Evolutionary conservation across 1,140 invertebrate genomes (phyloP), one percentile per base, ranked within the genome.

Genomic region (Drosophila nannoptera): DNA sequence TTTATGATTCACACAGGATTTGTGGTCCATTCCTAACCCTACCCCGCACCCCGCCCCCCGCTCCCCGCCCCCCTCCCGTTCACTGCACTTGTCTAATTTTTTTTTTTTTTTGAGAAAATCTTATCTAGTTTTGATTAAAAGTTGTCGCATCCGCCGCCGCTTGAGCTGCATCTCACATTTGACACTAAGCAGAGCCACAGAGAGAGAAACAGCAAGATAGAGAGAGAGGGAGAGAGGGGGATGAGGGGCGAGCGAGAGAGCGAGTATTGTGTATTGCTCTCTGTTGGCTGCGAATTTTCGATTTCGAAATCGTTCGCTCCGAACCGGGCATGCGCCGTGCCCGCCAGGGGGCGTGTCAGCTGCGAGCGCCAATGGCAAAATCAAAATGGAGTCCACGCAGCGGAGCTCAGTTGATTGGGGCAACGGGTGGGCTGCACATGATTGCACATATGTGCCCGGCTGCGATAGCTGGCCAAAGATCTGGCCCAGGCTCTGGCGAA

Each of bases 381-480:
- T 64, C 86, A 87, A 87, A 87, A 87, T 87, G 86, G 86, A 87
- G 84, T 81, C 76, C 66, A 38, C 64, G 66, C 54, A 48, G 42
- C 12, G 61, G 33, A 46, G 63, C 40, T 60, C 66, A 75, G 70
- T 73, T 70, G 80, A 87, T 87, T 87, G 83, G 83, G 61, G 50
- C 50, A 7, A 11, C n/a, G 66, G 58, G 56, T 59, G 64, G 53
- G 69, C 59, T 78, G 73, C 80, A 80, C 69, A 76, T 76, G 76
- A 84, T 60, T 76, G 81, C 81, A 86, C 81, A 86, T 86, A 86
- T 86, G 81, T 86, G 81, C 77, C 77, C 80, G 66, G 46, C 66
- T 75, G 82, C 74, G 81, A 86, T 86, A 72, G 77, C 74, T 86
- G 81, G 52, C 81, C 73, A 77, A 22, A 86, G 81, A 84, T 86